Conservation (phyloP, 2,113 vertebrate species). For the Pelvicachromis taeniatus region DNA sequence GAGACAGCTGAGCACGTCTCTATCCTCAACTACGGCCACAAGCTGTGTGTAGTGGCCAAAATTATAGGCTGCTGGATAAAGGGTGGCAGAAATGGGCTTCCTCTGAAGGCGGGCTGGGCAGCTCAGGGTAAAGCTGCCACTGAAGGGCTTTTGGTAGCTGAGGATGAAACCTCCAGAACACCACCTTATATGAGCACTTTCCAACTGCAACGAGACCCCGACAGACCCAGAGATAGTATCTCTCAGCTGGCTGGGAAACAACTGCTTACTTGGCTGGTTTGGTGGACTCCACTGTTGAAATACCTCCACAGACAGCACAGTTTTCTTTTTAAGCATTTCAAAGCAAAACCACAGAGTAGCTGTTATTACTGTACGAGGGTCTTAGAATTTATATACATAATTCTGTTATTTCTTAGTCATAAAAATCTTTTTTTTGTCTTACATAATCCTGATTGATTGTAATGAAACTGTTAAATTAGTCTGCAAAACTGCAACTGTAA, state of each 20-base stretch:
- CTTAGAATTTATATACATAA: background rate
- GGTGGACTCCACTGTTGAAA: background rate
- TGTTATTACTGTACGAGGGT: rapidly evolving
- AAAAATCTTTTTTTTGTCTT: background rate
- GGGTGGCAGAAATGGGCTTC: background rate
- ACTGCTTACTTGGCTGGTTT: background rate
- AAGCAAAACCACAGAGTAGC: rapidly evolving
- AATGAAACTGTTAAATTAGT: slow-evolving; percentile 4
- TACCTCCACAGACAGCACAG: rapidly evolving
- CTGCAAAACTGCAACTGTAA: slow-evolving; percentile 17
- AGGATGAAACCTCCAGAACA: background rate
- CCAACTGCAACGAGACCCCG: background rate
- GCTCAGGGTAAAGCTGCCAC: background rate
- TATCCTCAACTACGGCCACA: background rate
- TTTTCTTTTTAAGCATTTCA: background rate
- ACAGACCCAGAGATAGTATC: background rate
- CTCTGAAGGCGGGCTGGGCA: background rate
- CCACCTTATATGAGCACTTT: background rate
- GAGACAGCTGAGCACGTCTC: background rate
- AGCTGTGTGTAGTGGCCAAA: background rate
- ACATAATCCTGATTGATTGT: background rate
- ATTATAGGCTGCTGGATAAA: background rate
- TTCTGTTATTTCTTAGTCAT: background rate
- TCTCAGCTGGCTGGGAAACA: background rate
- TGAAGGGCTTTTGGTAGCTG: background rate